Base-by-base conservation (phyloP, 2,113 vertebrate species). In the Campylorhamphus procurvoides region DNA sequence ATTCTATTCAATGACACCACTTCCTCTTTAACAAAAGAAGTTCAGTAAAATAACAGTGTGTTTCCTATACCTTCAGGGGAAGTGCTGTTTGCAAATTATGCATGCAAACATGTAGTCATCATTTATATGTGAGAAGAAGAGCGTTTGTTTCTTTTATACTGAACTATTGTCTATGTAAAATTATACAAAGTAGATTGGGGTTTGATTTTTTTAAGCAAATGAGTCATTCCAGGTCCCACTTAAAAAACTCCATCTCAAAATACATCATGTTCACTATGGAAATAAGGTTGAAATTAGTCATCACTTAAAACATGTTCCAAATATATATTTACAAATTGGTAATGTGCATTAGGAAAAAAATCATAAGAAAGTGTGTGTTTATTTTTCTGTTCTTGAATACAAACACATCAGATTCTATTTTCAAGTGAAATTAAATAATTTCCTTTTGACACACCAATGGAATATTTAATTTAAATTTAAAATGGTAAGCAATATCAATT, bases 1-100 rank as follows among this genome's bases (percentile, higher is more conserved):
- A 94, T 93, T 96, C 95, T 79, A 95, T 96, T 97, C 97, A 96
- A 97, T 93, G 97, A 95, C 94, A 97, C 90, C 84, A 94, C 96
- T 98, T 98, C 96, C 96, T 96, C 95, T 97, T 84, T 78, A 94
- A 95, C 78, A 97, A 97, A 97, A 91, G 71, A 82, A 85, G 68
- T 66, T 82, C 47, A 97, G 77, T 94, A 96, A 97, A 98, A 97
- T 79, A 96, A 93, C 77, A 96, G 72, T 87, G 95, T 83, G 50
- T 94, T 95, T 96, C 81, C 95, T 94, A 90, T 91, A 95, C 74
- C 92, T 96, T 81, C 69, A 91, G 81, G 72, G 80, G 63, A 97
- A 96, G 95, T 10, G 40, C 94, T 97, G 85, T 89, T 91, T 94
- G 89, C 95, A 98, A 97, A 97, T 97, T 95, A 96, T 84, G 87